Evolutionary conservation across 2,888 invertebrate species (phyloP).

Genomic region (Amphipyra tragopoginis): DNA sequence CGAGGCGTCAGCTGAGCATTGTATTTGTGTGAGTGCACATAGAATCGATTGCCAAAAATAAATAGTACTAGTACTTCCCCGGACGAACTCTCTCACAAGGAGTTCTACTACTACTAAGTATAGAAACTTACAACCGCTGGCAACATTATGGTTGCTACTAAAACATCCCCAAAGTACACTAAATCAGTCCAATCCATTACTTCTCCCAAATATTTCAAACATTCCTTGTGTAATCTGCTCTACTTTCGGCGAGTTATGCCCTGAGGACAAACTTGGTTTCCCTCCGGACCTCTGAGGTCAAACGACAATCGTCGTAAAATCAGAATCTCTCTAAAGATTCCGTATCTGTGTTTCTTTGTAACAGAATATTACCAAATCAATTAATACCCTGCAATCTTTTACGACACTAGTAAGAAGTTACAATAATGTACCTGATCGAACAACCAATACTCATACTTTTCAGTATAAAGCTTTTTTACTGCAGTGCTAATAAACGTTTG

Average conservation of each 20-base stretch:
- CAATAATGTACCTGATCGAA: too few relatives aligned
- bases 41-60: too few relatives aligned
- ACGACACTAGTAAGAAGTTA: too few relatives aligned
- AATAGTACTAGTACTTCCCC: too few relatives aligned
- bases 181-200: conserved; percentile 31
- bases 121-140: background rate
- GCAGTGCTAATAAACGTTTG: too few relatives aligned
- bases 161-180: conserved; percentile 20
- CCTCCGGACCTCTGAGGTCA: conserved; percentile 14
- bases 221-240: conserved; percentile 22
- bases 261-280: conserved; percentile 15
- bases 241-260: conserved; percentile 18
- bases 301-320: conserved; percentile 23
- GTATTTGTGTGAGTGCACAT: too few relatives aligned
- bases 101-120: too few relatives aligned
- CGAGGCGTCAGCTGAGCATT: too few relatives aligned
- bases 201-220: conserved; percentile 23
- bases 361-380: background rate
- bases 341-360: background rate
- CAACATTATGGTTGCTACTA: background rate
- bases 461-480: too few relatives aligned
- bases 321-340: conserved; percentile 1
- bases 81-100: too few relatives aligned
- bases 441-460: too few relatives aligned
- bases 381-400: too few relatives aligned